Conservation (phyloP, 2,888 invertebrate species). For the Chaitophorus viminalis region DNA sequence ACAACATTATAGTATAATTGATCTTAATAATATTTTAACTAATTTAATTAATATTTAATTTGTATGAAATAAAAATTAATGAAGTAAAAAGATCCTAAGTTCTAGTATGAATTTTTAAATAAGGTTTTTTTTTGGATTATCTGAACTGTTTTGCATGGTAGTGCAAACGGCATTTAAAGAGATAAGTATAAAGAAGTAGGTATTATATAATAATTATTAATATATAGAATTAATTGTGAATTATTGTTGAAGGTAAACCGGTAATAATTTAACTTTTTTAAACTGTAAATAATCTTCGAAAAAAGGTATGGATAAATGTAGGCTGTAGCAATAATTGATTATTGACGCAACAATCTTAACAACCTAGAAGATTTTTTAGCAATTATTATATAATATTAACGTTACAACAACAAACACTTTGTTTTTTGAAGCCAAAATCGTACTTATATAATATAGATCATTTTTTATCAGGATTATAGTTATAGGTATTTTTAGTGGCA, state of each 20-base stretch:
- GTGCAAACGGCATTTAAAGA: background rate
- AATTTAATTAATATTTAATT: too few species aligned
- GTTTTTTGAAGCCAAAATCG: too few species aligned
- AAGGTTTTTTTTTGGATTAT: background rate
- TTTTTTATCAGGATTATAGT: too few species aligned
- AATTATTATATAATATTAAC: too few species aligned
- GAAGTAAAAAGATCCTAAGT: too few species aligned
- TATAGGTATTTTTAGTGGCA: too few species aligned
- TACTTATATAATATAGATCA: too few species aligned
- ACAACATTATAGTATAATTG: too few species aligned
- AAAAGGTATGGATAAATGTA: background rate
- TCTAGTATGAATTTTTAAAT: background rate
- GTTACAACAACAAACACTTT: too few species aligned
- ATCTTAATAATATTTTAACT: too few species aligned
- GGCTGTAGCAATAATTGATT: conserved; percentile 18
- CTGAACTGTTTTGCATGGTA: background rate
- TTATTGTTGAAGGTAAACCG: background rate
- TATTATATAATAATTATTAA: background rate
- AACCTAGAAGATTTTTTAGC: conserved; percentile 15
- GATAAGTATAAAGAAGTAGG: too few species aligned
- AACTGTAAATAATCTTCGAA: background rate
- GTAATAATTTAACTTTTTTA: background rate
- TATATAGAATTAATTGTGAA: background rate
- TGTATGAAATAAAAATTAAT: too few species aligned
- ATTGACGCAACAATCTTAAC: background rate